A percentile compares a stretch with the other conserved stretches of the same genome.
Conservation (phyloP, 2,888 invertebrate species). For the Eurytoma adleriae region DNA sequence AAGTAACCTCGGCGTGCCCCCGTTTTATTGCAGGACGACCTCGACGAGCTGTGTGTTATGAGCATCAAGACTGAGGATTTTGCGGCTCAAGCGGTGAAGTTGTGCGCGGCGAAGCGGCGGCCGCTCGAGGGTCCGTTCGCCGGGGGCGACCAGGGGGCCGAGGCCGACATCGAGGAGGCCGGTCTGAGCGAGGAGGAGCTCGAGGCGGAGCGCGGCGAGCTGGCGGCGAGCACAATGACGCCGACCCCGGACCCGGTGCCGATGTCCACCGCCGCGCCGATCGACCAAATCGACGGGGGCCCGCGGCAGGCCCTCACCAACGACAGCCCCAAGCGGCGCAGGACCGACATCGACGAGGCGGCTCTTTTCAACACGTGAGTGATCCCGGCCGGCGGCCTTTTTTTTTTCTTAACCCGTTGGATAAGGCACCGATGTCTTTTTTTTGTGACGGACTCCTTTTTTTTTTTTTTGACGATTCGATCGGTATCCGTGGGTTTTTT, state of each 20-base stretch:
- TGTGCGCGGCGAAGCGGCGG: not conserved
- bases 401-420: not conserved
- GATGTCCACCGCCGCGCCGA: slow-evolving; percentile 64
- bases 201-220: not conserved
- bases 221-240: slow-evolving; percentile 65
- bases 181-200: slow-evolving; percentile 64
- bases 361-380: slow-evolving; percentile 70
- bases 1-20: no score
- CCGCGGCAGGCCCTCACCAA: slow-evolving; percentile 32
- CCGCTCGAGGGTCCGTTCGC: slow-evolving; percentile 55
- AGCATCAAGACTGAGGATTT: slow-evolving; percentile 61
- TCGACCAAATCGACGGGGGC: slow-evolving; percentile 69
- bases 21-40: slow-evolving; percentile 69
- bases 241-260: slow-evolving; percentile 70
- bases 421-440: no score
- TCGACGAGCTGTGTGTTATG: slow-evolving; percentile 73
- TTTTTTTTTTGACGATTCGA: no score
- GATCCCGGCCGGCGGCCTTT: no score
- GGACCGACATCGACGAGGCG: slow-evolving; percentile 64
- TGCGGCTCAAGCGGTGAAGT: not conserved
- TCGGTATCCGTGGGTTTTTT: no score
- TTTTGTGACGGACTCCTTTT: no score
- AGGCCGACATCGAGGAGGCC: slow-evolving; percentile 70
- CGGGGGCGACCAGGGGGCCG: slow-evolving; percentile 68
- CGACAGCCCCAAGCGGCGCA: slow-evolving; percentile 65